Evolutionary conservation across 1,140 invertebrate species (phyloP).

Genomic region (Drosophila orena): DNA sequence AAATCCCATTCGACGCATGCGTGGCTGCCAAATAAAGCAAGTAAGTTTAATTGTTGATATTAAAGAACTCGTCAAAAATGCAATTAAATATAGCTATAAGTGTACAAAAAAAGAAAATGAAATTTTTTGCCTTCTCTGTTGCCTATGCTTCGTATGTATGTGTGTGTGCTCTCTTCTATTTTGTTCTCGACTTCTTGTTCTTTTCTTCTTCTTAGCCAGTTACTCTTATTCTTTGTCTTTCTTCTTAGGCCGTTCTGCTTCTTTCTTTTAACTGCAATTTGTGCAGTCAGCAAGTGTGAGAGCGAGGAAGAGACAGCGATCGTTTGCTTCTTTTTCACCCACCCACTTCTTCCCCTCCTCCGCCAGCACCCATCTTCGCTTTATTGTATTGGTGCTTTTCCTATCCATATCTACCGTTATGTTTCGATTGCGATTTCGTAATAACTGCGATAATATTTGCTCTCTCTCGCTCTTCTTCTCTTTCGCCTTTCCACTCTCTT

Average conservation of each 20-base stretch:
- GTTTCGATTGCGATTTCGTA: slow-evolving; percentile 76
- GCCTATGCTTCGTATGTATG: slow-evolving; percentile 22
- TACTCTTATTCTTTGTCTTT: slow-evolving; percentile 64
- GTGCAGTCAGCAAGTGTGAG: slow-evolving; percentile 30
- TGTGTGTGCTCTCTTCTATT: slow-evolving; percentile 50
- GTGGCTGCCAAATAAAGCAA: slow-evolving; percentile 24
- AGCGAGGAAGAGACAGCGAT: slow-evolving; percentile 8
- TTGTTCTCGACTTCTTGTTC: slow-evolving; percentile 49
- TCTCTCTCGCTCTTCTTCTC: slow-evolving; percentile 13
- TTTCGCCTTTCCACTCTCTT: slow-evolving; percentile 15
- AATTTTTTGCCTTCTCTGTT: slow-evolving; percentile 1
- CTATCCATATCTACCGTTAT: slow-evolving; percentile 67
- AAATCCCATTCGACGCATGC: slow-evolving; percentile 49
- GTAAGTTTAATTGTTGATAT: neutral
- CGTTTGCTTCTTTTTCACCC: slow-evolving; percentile 9
- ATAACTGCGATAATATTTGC: slow-evolving; percentile 71
- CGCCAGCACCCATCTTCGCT: slow-evolving; percentile 17
- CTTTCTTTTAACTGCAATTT: slow-evolving; percentile 41
- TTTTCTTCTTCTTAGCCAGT: slow-evolving; percentile 40
- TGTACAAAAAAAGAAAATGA: neutral
- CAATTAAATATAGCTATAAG: neutral
- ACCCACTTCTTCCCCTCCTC: neutral
- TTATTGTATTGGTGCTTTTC: slow-evolving; percentile 45
- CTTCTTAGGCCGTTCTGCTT: slow-evolving; percentile 15
- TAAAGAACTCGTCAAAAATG: no score